Evolutionary conservation across 1,140 invertebrate species (phyloP).

Genomic region (Drosophila trapezifrons): DNA sequence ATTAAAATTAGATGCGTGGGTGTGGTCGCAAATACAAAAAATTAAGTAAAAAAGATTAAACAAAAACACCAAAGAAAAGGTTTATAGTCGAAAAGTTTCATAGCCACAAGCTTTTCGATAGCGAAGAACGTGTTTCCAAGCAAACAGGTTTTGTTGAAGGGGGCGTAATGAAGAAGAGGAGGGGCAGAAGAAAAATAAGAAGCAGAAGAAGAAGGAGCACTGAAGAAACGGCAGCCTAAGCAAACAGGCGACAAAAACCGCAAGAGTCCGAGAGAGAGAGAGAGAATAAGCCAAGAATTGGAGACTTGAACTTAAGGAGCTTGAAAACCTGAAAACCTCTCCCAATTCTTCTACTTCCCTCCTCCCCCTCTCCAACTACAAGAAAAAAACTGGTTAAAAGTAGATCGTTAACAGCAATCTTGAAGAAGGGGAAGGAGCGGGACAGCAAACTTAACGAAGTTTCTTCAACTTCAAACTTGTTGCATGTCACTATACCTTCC

Average conservation of each 20-base stretch:
- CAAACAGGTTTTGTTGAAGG: conserved; percentile 19
- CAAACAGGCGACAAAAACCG: conserved; percentile 65
- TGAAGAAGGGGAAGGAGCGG: conserved; percentile 16
- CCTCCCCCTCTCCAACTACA: too few relatives aligned
- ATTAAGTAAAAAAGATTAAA: background rate
- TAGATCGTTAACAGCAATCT: conserved; percentile 61
- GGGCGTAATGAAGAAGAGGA: background rate
- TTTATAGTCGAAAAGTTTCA: conserved; percentile 18
- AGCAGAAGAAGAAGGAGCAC: background rate
- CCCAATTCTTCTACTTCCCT: background rate
- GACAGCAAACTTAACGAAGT: conserved; percentile 27
- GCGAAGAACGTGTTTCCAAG: conserved; percentile 20
- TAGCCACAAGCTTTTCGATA: conserved; percentile 10
- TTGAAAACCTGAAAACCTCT: conserved; percentile 20
- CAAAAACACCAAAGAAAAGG: conserved; percentile 10
- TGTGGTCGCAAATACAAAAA: conserved; percentile 12
- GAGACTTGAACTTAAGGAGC: conserved; percentile 36
- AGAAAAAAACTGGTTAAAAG: conserved; percentile 72
- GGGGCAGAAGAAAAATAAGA: background rate
- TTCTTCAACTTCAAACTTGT: conserved; percentile 43
- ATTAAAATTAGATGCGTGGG: conserved; percentile 7
- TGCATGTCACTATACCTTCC: conserved; percentile 12
- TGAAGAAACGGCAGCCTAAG: conserved; percentile 48
- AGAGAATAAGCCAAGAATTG: conserved; percentile 19
- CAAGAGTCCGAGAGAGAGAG: conserved; percentile 21